Base-by-base conservation (phyloP, 2,113 vertebrate genomes). In the Tachysurus vachellii region DNA sequence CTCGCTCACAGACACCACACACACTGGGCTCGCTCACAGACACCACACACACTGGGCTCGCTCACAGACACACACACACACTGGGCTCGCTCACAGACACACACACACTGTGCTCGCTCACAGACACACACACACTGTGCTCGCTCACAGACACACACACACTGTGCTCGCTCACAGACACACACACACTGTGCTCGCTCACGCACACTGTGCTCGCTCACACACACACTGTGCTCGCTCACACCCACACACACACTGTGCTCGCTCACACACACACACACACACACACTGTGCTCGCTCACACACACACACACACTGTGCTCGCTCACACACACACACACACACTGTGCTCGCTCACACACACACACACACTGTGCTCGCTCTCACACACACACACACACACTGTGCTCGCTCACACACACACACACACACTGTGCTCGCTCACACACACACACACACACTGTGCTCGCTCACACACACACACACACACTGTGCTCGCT, bases 101-200 rank as follows among this genome's bases (percentile, higher is more conserved):
- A 54, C 23, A 83, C 26, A n/a, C 54, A 57, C 26, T n/a, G 73
- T 21, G 57, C 16, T 16, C 47, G 14, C 53, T 26, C 53, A 66
- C 82, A 50, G 23, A 42, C 36, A 85, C 61, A n/a, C 19, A 44
- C 50, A 47, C 28, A 19, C 19, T 36, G 36, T 2, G 36, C 47
- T 10, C 53, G 28, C 54, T 6, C 16, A 19, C 62, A 68, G 3
- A 59, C 64, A 56, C 28, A 66, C n/a, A 59, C 23, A 47, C 53
- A 76, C n/a, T 85, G 56, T 71, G 66, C 53, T 54, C 47, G 21
- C 44, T 61, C 70, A 62, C n/a, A 53, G 73, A 50, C 84, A 62
- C 56, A 17, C 71, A 21, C 42, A 47, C 71, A 44, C 17, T 6
- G 36, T 16, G 21, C 31, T 2, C 68, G 21, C 68, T 42, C 71